Evolutionary conservation across 2,113 vertebrate genomes (phyloP).

Genomic region (Carlito syrichta): DNA sequence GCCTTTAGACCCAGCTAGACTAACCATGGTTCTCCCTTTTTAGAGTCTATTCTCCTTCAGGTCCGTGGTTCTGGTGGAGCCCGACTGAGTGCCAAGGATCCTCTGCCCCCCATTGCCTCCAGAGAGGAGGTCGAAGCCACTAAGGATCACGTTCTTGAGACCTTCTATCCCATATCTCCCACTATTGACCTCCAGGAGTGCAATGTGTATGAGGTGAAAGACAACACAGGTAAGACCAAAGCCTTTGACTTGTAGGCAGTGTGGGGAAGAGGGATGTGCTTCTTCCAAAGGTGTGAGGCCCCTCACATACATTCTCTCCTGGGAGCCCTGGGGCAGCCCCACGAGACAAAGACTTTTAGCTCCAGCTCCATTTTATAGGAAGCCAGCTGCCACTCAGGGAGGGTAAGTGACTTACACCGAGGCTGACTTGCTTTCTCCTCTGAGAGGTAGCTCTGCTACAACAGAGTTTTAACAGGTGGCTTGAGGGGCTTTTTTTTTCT

Average conservation of each 20-base stretch:
- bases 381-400: not conserved
- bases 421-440: not conserved
- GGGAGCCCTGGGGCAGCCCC: not conserved
- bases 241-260: not conserved
- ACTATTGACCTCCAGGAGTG: conserved; percentile 91
- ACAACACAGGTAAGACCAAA: conserved; percentile 81
- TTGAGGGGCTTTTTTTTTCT: not conserved
- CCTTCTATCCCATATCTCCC: conserved; percentile 92
- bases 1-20: conserved; percentile 22
- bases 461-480: not conserved
- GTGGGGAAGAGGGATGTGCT: not conserved
- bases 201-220: conserved; percentile 84
- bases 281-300: not conserved
- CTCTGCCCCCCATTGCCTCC: conserved; percentile 86
- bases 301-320: not conserved
- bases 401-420: not conserved
- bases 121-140: conserved; percentile 87
- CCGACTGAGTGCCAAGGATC: conserved; percentile 83
- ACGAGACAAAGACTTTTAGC: not conserved
- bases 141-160: conserved; percentile 82
- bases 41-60: conserved; percentile 91
- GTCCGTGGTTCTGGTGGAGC: conserved; percentile 86
- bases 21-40: conserved; percentile 18
- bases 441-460: not conserved
- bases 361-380: not conserved